Conservation (phyloP, 1,140 invertebrate genomes). For the Nautilus pompilius region DNA sequence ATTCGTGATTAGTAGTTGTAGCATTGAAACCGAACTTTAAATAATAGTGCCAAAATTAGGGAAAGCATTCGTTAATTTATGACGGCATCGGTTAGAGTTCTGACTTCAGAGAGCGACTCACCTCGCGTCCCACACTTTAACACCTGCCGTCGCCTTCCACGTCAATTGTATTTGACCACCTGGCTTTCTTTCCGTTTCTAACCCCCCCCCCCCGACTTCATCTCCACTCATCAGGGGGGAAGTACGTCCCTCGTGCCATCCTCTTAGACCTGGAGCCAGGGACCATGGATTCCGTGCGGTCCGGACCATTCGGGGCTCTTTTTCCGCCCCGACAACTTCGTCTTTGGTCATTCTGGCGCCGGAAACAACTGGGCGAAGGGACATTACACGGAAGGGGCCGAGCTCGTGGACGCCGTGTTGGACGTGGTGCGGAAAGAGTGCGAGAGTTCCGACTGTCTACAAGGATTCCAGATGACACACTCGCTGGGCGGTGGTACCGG, state of each 20-base stretch:
- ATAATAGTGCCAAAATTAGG: too few species aligned
- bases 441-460: slow-evolving; percentile 77
- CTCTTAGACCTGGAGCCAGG: slow-evolving; percentile 90
- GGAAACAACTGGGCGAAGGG: slow-evolving; percentile 91
- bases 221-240: slow-evolving; percentile 18
- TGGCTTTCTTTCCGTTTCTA: too few species aligned
- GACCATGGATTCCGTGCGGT: slow-evolving; percentile 89
- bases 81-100: too few species aligned
- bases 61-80: too few species aligned
- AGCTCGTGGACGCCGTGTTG: slow-evolving; percentile 65
- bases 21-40: too few species aligned
- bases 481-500: slow-evolving; percentile 63
- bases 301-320: slow-evolving; percentile 60
- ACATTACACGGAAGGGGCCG: slow-evolving; percentile 81
- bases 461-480: slow-evolving; percentile 71
- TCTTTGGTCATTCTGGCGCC: slow-evolving; percentile 62
- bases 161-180: too few species aligned
- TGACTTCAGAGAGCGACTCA: too few species aligned
- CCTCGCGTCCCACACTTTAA: too few species aligned
- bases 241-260: slow-evolving; percentile 65
- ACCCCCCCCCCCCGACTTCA: too few species aligned
- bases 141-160: too few species aligned
- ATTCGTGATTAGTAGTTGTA: too few species aligned
- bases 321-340: slow-evolving; percentile 50
- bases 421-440: slow-evolving; percentile 82